phyloP scores from a whole-genome alignment of 2,888 invertebrate genomes.

The Encarsia formosa region DNA sequence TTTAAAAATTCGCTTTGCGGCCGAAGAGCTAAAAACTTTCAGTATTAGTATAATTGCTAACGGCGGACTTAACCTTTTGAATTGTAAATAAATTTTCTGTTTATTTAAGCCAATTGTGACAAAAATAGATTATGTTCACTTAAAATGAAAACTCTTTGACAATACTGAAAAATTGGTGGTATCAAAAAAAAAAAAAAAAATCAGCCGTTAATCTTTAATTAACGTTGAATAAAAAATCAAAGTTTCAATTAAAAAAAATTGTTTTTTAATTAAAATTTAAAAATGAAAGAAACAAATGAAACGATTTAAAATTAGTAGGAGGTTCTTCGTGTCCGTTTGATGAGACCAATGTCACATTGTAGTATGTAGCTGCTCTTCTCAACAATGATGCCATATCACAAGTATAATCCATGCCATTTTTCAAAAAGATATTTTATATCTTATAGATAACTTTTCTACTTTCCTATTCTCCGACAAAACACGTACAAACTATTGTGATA shows the following conservation, averaged over 20 bases:
- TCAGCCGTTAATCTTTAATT: too few relatives aligned
- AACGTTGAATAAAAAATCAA: too few relatives aligned
- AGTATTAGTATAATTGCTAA: conserved; percentile 14
- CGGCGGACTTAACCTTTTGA: not conserved
- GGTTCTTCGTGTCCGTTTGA: conserved; percentile 1
- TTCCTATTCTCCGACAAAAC: conserved; percentile 20
- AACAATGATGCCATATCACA: conserved; percentile 18
- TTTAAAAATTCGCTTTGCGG: conserved; percentile 1
- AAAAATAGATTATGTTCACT: too few relatives aligned
- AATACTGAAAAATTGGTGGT: too few relatives aligned
- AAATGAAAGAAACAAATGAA: too few relatives aligned
- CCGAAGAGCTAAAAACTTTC: conserved; percentile 7
- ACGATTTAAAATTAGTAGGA: too few relatives aligned
- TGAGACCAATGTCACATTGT: conserved; percentile 16
- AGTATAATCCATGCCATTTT: conserved; percentile 15
- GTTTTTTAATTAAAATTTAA: too few relatives aligned
- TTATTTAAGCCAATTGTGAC: not conserved
- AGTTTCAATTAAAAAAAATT: too few relatives aligned
- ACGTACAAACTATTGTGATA: conserved; percentile 30
- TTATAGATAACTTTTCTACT: conserved; percentile 20
- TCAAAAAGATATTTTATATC: conserved; percentile 15
- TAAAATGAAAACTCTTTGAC: too few relatives aligned
- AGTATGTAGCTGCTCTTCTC: conserved; percentile 3
- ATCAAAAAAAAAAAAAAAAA: too few relatives aligned
- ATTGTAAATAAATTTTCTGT: not conserved